These are phyloP conservation scores for Diorhabda sublineata DNA, from an alignment of 1,140 invertebrate species.

Conservation along the genomic window DNA sequence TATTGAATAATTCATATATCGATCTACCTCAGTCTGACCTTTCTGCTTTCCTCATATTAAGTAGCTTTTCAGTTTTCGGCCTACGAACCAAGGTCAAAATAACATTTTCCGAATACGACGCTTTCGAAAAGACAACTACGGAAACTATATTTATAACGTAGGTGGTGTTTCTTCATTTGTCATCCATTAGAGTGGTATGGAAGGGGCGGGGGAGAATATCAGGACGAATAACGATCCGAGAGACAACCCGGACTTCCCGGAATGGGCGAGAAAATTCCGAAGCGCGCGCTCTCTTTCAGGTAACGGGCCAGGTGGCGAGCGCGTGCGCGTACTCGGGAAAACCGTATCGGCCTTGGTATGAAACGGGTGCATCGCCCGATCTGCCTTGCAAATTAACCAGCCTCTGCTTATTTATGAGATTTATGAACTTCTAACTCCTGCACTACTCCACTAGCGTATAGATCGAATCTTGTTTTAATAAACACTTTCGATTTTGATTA, in stretches of 20 bases:
- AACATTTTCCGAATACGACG: constrained; percentile 13
- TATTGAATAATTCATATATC: constrained; percentile 50
- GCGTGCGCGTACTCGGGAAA: constrained; percentile 18
- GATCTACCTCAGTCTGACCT: constrained; percentile 47
- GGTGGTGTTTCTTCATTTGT: constrained; percentile 21
- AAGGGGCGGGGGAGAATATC: constrained; percentile 25
- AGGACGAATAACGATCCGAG: constrained; percentile 44
- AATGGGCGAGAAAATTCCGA: constrained; percentile 23
- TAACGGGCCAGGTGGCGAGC: constrained; percentile 30
- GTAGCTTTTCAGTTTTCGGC: constrained; percentile 34
- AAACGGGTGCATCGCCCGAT: constrained; percentile 39
- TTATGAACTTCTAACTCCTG: constrained; percentile 43
- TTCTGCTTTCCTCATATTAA: constrained; percentile 48
- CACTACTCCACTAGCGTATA: background rate
- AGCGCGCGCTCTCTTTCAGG: constrained; percentile 30
- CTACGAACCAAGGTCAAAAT: constrained; percentile 19
- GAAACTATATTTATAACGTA: constrained; percentile 6
- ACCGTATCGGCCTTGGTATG: constrained; percentile 30
- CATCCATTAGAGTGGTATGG: constrained; percentile 15
- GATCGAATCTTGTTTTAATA: no score
- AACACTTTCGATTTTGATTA: no score
- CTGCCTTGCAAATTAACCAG: constrained; percentile 45
- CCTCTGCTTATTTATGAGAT: constrained; percentile 41
- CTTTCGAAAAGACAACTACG: background rate
- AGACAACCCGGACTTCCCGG: constrained; percentile 16